Percentiles rank a stretch among this genome's conserved stretches.
Evolutionary conservation across 2,797 vertebrate species (phyloP).

Genomic region (Linurgus olivaceus): DNA sequence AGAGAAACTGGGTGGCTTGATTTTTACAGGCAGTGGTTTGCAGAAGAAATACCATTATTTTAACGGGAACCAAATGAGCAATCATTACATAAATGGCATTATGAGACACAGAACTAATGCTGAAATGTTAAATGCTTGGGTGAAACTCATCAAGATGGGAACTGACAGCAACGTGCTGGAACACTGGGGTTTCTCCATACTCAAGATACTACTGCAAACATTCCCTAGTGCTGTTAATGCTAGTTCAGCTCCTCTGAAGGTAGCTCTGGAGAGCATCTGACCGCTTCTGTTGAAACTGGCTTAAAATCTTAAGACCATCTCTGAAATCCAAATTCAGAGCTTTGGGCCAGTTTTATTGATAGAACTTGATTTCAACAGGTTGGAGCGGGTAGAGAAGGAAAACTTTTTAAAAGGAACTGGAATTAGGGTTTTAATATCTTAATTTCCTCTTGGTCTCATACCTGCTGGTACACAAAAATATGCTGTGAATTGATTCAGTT

Average conservation of each 20-base stretch:
- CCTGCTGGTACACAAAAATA: neutral
- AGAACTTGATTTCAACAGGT: neutral
- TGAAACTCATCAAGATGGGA: slow-evolving; percentile 63
- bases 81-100: slow-evolving; percentile 60
- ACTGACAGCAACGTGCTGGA: slow-evolving; percentile 14
- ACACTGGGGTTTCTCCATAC: neutral
- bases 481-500: neutral
- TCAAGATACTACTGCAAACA: neutral
- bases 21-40: slow-evolving; percentile 65
- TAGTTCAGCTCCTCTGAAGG: slow-evolving; percentile 5
- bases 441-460: neutral
- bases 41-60: slow-evolving; percentile 70
- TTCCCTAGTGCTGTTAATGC: neutral
- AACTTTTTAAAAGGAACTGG: neutral
- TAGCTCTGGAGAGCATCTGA: neutral
- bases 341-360: neutral
- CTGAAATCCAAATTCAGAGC: neutral
- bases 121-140: slow-evolving; percentile 64
- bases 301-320: neutral
- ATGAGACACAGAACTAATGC: slow-evolving; percentile 55
- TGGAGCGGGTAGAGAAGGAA: neutral
- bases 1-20: slow-evolving; percentile 6
- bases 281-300: neutral
- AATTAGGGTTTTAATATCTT: neutral
- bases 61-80: slow-evolving; percentile 69